A percentile compares a stretch with the other conserved stretches of the same genome.
Conservation (phyloP, 2,113 vertebrate species). For the Oncorhynchus masou region DNA sequence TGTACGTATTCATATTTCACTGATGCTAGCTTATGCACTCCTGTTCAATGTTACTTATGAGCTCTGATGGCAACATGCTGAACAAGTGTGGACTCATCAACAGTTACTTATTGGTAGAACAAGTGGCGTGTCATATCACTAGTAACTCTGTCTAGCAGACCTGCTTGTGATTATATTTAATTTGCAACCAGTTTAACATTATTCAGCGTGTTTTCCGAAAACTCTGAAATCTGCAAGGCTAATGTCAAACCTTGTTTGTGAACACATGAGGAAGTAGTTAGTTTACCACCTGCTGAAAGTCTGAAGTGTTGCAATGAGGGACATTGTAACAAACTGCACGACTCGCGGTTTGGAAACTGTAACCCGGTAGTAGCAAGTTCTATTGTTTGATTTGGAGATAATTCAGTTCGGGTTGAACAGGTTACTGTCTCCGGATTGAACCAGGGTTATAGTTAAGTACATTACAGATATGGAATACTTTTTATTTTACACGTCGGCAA, state of each 20-base stretch:
- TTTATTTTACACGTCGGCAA: background rate
- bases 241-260: background rate
- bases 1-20: slow-evolving; percentile 64
- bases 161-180: background rate
- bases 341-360: background rate
- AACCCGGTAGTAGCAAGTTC: background rate
- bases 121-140: too few species aligned
- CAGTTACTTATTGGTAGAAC: too few species aligned
- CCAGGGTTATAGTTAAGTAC: too few species aligned
- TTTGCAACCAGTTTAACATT: background rate
- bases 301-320: background rate
- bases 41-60: too few species aligned
- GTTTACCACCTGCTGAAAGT: background rate
- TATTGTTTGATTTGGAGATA: background rate
- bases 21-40: too few species aligned
- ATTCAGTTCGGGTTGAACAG: background rate
- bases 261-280: background rate
- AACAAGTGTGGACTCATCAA: too few species aligned
- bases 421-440: too few species aligned
- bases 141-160: too few species aligned
- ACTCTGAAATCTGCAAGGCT: background rate
- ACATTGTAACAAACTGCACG: background rate
- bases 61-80: too few species aligned
- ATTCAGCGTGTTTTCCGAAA: background rate
- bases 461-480: too few species aligned